Conservation (phyloP, 2,797 vertebrate species). For the Melanotaenia trifasciata region DNA sequence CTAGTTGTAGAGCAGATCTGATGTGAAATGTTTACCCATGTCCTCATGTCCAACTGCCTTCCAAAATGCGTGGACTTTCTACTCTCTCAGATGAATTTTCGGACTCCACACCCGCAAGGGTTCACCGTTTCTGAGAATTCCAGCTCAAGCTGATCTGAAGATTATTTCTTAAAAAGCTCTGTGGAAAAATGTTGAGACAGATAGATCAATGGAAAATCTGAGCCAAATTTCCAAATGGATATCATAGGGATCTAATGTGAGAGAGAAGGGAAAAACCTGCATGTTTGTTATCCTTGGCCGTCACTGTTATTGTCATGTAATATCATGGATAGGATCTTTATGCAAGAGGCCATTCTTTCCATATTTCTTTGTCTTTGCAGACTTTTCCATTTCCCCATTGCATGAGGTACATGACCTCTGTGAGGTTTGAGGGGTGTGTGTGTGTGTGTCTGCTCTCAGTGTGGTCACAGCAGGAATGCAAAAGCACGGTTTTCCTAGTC, state of each 20-base stretch:
- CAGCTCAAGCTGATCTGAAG: constrained; percentile 23
- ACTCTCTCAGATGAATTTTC: constrained; percentile 12
- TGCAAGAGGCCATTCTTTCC: constrained; percentile 31
- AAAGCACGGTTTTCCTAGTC: constrained; percentile 65
- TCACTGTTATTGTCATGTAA: constrained; percentile 57
- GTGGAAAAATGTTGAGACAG: constrained; percentile 69
- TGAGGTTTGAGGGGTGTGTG: constrained; percentile 34
- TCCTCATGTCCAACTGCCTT: background rate
- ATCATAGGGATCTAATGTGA: constrained; percentile 44
- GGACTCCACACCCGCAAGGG: background rate
- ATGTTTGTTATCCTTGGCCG: constrained; percentile 61
- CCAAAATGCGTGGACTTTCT: constrained; percentile 17
- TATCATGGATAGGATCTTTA: constrained; percentile 25
- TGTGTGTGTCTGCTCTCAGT: constrained; percentile 24
- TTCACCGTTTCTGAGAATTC: constrained; percentile 53
- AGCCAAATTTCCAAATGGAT: constrained; percentile 62
- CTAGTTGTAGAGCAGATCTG: constrained; percentile 22
- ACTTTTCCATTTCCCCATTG: constrained; percentile 61
- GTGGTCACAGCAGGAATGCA: constrained; percentile 71
- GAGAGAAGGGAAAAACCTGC: constrained; percentile 44
- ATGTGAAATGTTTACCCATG: constrained; percentile 18
- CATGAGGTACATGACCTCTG: constrained; percentile 49
- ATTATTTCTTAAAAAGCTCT: constrained; percentile 36
- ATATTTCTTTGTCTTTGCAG: constrained; percentile 64
- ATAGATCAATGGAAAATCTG: constrained; percentile 57